phyloP scores from a whole-genome alignment of 1,140 invertebrate species.

The Achroia grisella region DNA sequence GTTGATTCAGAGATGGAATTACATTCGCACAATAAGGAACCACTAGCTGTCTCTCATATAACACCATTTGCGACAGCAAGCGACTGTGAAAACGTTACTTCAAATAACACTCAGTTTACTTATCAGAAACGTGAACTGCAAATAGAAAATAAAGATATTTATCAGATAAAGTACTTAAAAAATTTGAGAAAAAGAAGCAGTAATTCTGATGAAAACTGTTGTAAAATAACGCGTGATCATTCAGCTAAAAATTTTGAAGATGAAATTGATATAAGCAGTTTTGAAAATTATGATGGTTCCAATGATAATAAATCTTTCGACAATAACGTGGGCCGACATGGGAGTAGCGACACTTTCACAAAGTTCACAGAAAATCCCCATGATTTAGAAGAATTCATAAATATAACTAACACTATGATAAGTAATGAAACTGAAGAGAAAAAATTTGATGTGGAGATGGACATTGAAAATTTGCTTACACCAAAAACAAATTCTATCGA shows the following conservation, averaged over 20 bases:
- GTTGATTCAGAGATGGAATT: constrained; percentile 12
- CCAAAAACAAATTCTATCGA: constrained; percentile 52
- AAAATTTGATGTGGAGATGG: constrained; percentile 21
- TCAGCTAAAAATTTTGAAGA: constrained; percentile 42
- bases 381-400: constrained; percentile 60
- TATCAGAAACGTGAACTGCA: too few relatives aligned
- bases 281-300: constrained; percentile 35
- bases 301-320: constrained; percentile 27
- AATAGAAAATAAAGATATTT: too few relatives aligned
- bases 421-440: constrained; percentile 21
- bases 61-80: too few relatives aligned
- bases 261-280: constrained; percentile 39
- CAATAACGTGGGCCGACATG: constrained; percentile 36
- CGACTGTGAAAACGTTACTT: too few relatives aligned
- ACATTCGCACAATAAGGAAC: neutral
- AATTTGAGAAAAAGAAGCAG: neutral
- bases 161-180: too few relatives aligned
- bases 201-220: constrained; percentile 3
- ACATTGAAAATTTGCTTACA: constrained; percentile 43
- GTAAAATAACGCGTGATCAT: constrained; percentile 16
- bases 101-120: too few relatives aligned
- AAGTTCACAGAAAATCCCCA: constrained; percentile 55
- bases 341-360: constrained; percentile 62
- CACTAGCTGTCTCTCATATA: too few relatives aligned
- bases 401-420: constrained; percentile 56